Base-by-base conservation (phyloP, 1,140 invertebrate genomes). In the Lepidotrigona ventralis region DNA sequence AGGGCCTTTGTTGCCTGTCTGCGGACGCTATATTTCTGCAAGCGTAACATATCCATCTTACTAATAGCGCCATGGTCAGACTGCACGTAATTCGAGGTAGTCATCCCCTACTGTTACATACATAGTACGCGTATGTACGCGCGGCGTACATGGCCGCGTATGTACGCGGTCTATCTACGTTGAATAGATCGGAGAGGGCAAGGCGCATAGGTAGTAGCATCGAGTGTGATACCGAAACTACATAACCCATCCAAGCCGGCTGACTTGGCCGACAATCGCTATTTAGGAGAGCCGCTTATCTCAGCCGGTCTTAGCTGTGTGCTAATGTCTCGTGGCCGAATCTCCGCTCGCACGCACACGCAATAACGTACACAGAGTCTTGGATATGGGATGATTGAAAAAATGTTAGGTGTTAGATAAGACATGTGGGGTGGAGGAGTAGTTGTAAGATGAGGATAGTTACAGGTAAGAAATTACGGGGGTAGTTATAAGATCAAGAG, bases 251-350 rank as follows among this genome's bases (percentile, higher is more conserved):
- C 76, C 81, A 70, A 83, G 74, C 63, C 72, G 81, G 74, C 81
- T 85, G 84, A 85, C 84, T 83, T 83, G 84, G 80, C 73, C 84
- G 80, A 85, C 84, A 85, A 85, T 85, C 84, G 84, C 80, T 83
- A 85, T 85, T 85, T 85, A 85, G 84, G 74, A 60, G 73, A 58
- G 46, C 71, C 58, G 80, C 84, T 85, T 85, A 85, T 83, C 80
- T 77, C 81, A 68, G 69, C 51, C 80, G 69, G 80, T 83, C 84
- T 85, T 83, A 85, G 79, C 80, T 73, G 60, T 73, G 60, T 63
- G 72, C 72, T 85, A 85, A 85, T 85, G 83, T 85, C 83, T 81
- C 78, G 33, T 81, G 56, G 79, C 56, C 79, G 71, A 85, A 76
- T 60, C 33, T 70, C 58, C 23, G 63, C 23, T 23, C 15, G 23